Percentiles rank a stretch among this genome's conserved stretches.
phyloP scores from a whole-genome alignment of 2,797 vertebrate genomes.

The Urocyon cinereoargenteus region DNA sequence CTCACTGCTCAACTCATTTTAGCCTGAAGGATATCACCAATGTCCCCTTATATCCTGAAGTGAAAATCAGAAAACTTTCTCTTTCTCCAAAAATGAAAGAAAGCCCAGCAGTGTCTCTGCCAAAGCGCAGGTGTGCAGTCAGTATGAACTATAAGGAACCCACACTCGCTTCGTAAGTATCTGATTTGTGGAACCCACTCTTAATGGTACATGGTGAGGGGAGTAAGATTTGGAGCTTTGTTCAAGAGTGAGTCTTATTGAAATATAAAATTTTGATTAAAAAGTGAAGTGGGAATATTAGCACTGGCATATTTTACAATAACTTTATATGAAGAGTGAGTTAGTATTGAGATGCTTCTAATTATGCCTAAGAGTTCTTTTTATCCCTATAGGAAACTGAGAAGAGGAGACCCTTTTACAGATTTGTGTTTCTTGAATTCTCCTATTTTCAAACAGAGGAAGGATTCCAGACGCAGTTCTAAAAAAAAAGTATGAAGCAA shows the following conservation, averaged over 20 bases:
- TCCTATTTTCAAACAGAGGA: slow-evolving; percentile 94
- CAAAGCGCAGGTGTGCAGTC: slow-evolving; percentile 91
- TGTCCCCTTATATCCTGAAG: slow-evolving; percentile 86
- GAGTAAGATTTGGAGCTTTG: neutral
- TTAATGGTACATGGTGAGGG: neutral
- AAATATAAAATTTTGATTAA: neutral
- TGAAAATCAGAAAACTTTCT: slow-evolving; percentile 84
- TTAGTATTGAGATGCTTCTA: neutral
- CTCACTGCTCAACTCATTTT: slow-evolving; percentile 80
- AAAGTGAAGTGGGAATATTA: neutral
- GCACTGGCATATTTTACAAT: neutral
- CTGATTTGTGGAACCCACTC: neutral
- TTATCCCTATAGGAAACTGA: slow-evolving; percentile 92
- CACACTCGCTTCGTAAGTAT: slow-evolving; percentile 79
- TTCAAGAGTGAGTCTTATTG: neutral
- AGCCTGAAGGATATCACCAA: slow-evolving; percentile 95
- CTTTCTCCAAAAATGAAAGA: slow-evolving; percentile 76
- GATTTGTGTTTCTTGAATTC: slow-evolving; percentile 94
- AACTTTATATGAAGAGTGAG: neutral
- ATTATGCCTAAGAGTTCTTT: neutral
- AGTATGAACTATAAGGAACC: slow-evolving; percentile 95
- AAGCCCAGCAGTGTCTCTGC: slow-evolving; percentile 80
- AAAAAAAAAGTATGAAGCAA: slow-evolving; percentile 85
- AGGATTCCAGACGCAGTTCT: slow-evolving; percentile 70
- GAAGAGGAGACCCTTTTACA: slow-evolving; percentile 96